Percentiles rank a stretch among this genome's conserved stretches.
phyloP scores from a whole-genome alignment of 1,140 invertebrate species.

The Drosophila ambigua region DNA sequence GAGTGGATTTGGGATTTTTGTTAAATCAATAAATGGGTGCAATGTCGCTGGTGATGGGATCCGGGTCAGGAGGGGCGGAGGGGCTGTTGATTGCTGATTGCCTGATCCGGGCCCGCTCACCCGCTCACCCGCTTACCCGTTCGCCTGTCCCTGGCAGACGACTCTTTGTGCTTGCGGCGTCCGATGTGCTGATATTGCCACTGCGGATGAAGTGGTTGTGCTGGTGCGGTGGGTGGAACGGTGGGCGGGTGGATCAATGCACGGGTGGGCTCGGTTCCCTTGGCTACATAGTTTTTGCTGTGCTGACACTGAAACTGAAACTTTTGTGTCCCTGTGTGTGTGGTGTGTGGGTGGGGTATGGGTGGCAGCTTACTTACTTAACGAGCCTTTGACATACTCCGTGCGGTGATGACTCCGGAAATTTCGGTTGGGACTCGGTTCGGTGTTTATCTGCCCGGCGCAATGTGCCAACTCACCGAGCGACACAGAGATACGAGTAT shows the following conservation, averaged over 20 bases:
- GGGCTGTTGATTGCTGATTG: constrained; percentile 55
- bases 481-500: constrained; percentile 42
- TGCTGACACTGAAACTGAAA: constrained; percentile 61
- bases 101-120: constrained; percentile 25
- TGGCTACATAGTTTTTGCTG: constrained; percentile 54
- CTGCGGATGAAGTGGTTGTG: constrained; percentile 15
- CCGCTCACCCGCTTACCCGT: neutral
- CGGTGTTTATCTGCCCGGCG: constrained; percentile 61
- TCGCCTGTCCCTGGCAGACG: constrained; percentile 31
- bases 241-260: neutral
- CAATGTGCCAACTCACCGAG: constrained; percentile 60
- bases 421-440: constrained; percentile 10
- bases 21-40: constrained; percentile 70
- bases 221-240: neutral
- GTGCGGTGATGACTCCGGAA: constrained; percentile 18
- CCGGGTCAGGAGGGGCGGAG: neutral
- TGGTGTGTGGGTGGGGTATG: constrained; percentile 25
- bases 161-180: constrained; percentile 16
- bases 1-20: constrained; percentile 37
- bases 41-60: constrained; percentile 24
- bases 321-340: constrained; percentile 32
- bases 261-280: neutral
- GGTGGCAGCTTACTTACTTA: constrained; percentile 63
- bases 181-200: constrained; percentile 40
- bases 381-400: constrained; percentile 71